Evolutionary conservation across 2,888 invertebrate species (phyloP).

Genomic region (Rotaria sp.): DNA sequence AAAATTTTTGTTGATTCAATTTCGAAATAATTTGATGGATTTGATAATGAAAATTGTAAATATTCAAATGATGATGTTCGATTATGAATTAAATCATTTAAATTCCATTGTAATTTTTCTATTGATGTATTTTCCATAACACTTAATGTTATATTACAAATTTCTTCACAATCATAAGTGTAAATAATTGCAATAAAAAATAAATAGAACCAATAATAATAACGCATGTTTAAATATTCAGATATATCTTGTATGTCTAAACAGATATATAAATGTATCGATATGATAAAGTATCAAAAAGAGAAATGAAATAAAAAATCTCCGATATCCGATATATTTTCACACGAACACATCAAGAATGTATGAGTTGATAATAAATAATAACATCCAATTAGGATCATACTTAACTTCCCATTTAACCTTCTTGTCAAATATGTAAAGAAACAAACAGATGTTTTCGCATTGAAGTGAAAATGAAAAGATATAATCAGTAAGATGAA

Average conservation of each 20-base stretch:
- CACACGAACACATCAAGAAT: not conserved
- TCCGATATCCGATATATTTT: not conserved
- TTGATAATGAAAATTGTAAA: slow-evolving; percentile 19
- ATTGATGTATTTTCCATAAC: not conserved
- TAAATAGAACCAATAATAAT: not conserved
- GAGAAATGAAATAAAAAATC: too few relatives aligned
- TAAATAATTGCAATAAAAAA: not conserved
- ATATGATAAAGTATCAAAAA: not conserved
- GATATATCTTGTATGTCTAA: not conserved
- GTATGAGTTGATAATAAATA: not conserved
- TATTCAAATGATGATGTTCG: not conserved
- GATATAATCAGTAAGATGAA: not conserved
- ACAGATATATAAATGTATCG: not conserved
- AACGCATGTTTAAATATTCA: not conserved
- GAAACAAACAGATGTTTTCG: not conserved
- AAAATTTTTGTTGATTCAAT: not conserved
- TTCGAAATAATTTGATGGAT: not conserved
- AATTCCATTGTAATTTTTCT: slow-evolving; percentile 9
- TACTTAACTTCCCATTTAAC: not conserved
- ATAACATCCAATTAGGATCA: not conserved
- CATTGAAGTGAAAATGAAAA: not conserved
- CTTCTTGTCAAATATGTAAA: not conserved
- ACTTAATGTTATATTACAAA: not conserved
- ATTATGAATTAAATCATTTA: not conserved
- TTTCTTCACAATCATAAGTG: not conserved